phyloP scores from a whole-genome alignment of 2,888 invertebrate species.

The Leptura quadrifasciata region DNA sequence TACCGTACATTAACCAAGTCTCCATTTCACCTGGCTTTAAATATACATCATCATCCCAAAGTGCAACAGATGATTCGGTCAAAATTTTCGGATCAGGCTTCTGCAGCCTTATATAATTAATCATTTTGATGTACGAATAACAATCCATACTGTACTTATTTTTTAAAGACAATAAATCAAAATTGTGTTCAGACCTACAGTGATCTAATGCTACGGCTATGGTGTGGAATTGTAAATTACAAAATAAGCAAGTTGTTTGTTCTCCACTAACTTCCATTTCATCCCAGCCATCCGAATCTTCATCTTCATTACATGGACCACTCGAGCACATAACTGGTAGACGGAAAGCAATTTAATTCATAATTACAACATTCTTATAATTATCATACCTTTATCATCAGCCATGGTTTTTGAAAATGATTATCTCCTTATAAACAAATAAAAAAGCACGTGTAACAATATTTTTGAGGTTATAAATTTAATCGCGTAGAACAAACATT shows the following conservation, averaged over 20 bases:
- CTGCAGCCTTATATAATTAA: conserved; percentile 85
- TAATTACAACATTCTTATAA: conserved; percentile 18
- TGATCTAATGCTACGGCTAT: conserved; percentile 82
- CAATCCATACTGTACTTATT: conserved; percentile 85
- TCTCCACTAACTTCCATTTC: conserved; percentile 75
- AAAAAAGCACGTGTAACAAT: conserved; percentile 1
- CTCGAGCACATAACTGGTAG: conserved; percentile 40
- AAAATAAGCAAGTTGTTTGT: conserved; percentile 83
- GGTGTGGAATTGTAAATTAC: conserved; percentile 77
- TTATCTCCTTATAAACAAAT: neutral
- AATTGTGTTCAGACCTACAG: conserved; percentile 79
- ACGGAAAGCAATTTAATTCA: conserved; percentile 32
- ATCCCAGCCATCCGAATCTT: conserved; percentile 76
- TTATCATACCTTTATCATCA: conserved; percentile 46
- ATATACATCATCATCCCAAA: conserved; percentile 87
- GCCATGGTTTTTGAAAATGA: conserved; percentile 42
- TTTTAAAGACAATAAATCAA: conserved; percentile 81
- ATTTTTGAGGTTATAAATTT: conserved; percentile 16
- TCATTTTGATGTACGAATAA: conserved; percentile 87
- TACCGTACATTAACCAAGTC: conserved; percentile 89
- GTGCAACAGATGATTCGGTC: conserved; percentile 73
- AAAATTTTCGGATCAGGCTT: conserved; percentile 78
- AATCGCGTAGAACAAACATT: neutral
- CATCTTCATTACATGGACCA: conserved; percentile 61
- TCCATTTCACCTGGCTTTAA: conserved; percentile 87